phyloP scores from a whole-genome alignment of 2,888 invertebrate genomes.

The Zygogramma bicolorata region DNA sequence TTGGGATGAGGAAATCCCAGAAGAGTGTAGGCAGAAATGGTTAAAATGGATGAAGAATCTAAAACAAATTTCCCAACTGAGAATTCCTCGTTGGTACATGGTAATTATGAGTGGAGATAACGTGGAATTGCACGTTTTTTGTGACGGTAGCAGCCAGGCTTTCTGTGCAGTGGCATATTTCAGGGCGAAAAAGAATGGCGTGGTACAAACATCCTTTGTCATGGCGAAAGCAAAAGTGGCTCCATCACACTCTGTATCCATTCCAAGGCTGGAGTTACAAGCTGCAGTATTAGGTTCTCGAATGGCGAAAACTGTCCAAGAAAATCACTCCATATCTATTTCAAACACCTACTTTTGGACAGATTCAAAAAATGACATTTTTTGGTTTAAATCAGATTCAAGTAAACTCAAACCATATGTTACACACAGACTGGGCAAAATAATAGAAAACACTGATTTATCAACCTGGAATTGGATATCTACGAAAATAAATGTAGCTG shows the following conservation, averaged over 20 bases:
- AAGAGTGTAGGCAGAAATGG: neutral
- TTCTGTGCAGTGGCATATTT: constrained; percentile 25
- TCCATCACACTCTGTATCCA: constrained; percentile 11
- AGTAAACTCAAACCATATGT: constrained; percentile 7
- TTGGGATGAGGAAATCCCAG: neutral
- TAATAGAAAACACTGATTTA: neutral
- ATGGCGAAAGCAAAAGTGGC: constrained; percentile 18
- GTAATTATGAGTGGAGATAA: neutral
- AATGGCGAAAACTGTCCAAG: neutral
- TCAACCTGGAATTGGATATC: neutral
- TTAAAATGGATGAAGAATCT: neutral
- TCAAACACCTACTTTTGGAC: constrained; percentile 8
- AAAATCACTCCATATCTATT: neutral
- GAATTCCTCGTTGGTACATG: neutral
- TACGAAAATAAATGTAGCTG: neutral
- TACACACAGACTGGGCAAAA: neutral
- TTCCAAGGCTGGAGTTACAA: constrained; percentile 20
- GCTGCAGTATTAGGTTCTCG: constrained; percentile 13
- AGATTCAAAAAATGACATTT: constrained; percentile 3
- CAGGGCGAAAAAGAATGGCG: neutral
- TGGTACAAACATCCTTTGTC: too few species aligned
- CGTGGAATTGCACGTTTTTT: constrained; percentile 21
- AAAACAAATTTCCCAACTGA: neutral
- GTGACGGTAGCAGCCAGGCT: constrained; percentile 15
- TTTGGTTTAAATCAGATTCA: constrained; percentile 5